Base-by-base conservation (phyloP, 1,140 invertebrate genomes). In the Chrysomallon squamiferum region DNA sequence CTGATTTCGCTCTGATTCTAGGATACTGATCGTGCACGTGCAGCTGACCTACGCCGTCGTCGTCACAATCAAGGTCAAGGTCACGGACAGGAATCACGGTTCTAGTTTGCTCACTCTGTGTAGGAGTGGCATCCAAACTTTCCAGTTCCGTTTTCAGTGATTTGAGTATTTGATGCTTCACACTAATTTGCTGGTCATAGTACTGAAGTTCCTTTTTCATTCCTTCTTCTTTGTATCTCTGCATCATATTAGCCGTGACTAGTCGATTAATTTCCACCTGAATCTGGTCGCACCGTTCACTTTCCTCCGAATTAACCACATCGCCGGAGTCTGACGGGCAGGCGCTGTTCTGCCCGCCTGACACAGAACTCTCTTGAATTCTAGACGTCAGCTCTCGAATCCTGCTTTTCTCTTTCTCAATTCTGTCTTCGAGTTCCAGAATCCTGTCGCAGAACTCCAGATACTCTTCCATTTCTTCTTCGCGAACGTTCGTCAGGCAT, bases 371-470 rank as follows among this genome's bases (percentile, higher is more conserved):
- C 52, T 67, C 52, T n/a, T 57, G 15, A 18, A 57, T 57, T 25
- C 91, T 91, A 1, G 88, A 87, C 49, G 89, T 89, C 57, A 92
- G 76, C 71, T 90, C 83, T 2, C 90, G 88, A 2, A 92, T 84
- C 29, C 88, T 80, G 78, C 91, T 90, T 76, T 92, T 91, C 81
- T 92, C 90, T 27, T 89, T 87, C 62, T 92, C 88, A 50, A 93
- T 83, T 66, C 88, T 87, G 72, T 91, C 90, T 73, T 93, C 92
- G 18, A 93, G 84, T 22, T 90, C 89, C 7, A 90, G 87, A 27
- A 93, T 88, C 77, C 90, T 90, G 74, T 93, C 91, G 72, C 91
- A 85, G 58, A 92, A 84, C 68, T 90, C 88, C 4, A 91, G 78
- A 82, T 91, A 88, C 52, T 76, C 76, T 59, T 79, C 73, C 54